Conservation (phyloP, 2,888 invertebrate genomes). For the Busseola fusca region DNA sequence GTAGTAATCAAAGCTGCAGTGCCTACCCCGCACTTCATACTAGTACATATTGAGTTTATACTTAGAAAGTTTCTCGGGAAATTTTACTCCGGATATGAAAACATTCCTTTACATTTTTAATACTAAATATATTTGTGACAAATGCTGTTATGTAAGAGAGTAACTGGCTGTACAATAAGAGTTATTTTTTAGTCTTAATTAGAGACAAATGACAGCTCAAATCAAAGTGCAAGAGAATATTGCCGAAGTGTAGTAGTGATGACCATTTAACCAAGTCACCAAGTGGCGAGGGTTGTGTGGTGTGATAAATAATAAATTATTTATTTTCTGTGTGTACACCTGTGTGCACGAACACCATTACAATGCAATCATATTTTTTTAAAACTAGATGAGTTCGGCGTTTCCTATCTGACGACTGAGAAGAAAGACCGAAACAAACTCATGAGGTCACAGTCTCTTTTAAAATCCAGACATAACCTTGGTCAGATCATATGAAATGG, state of each 20-base stretch:
- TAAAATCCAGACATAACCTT: too few relatives aligned
- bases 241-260: not conserved
- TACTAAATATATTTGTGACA: constrained; percentile 1
- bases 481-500: too few relatives aligned
- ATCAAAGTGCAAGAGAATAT: not conserved
- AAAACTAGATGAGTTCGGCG: too few relatives aligned
- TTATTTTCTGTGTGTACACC: too few relatives aligned
- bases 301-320: too few relatives aligned
- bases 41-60: constrained; percentile 23
- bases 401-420: too few relatives aligned
- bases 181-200: not conserved
- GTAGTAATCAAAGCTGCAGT: constrained; percentile 17
- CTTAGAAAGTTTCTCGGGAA: constrained; percentile 5
- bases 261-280: not conserved
- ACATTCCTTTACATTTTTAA: constrained; percentile 26
- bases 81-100: constrained; percentile 38
- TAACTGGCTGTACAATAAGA: not conserved
- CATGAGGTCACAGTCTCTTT: too few relatives aligned
- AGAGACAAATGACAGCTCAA: not conserved
- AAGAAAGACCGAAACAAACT: too few relatives aligned
- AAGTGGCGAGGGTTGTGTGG: too few relatives aligned
- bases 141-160: not conserved
- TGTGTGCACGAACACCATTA: too few relatives aligned
- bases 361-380: too few relatives aligned
- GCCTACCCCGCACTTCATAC: constrained; percentile 1